Conservation (phyloP, 2,797 vertebrate genomes). For the Nannoperca australis region DNA sequence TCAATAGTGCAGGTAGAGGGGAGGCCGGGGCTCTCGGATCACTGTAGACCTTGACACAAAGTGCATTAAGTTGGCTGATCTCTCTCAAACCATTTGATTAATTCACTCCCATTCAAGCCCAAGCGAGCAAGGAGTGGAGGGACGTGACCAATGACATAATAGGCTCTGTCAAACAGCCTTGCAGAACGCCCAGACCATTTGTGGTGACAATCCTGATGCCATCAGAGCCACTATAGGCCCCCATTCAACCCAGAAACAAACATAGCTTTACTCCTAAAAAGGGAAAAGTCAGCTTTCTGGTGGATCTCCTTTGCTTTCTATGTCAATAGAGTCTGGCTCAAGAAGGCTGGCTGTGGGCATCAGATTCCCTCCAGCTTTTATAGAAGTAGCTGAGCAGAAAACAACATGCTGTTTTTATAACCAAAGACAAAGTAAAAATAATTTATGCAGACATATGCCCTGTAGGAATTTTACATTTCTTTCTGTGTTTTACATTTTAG, state of each 20-base stretch:
- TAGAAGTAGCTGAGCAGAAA: slow-evolving; percentile 18
- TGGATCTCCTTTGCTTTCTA: slow-evolving; percentile 54
- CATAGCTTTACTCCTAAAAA: slow-evolving; percentile 69
- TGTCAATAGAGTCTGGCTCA: slow-evolving; percentile 51
- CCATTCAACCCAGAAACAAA: slow-evolving; percentile 79
- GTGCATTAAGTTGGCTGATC: slow-evolving; percentile 77
- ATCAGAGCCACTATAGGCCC: slow-evolving; percentile 78
- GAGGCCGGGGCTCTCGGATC: slow-evolving; percentile 52
- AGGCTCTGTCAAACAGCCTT: slow-evolving; percentile 78
- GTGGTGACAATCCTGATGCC: slow-evolving; percentile 84
- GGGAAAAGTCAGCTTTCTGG: slow-evolving; percentile 71
- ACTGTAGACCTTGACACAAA: slow-evolving; percentile 68
- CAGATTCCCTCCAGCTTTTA: slow-evolving; percentile 15
- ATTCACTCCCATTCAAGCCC: slow-evolving; percentile 79
- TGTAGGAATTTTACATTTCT: background rate
- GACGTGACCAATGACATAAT: slow-evolving; percentile 83
- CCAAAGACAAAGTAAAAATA: background rate
- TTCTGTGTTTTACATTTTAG: background rate
- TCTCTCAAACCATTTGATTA: slow-evolving; percentile 79
- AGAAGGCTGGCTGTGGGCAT: slow-evolving; percentile 30
- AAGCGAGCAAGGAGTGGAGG: slow-evolving; percentile 74
- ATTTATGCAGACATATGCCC: background rate
- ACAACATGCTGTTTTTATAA: slow-evolving; percentile 15
- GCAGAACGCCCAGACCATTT: slow-evolving; percentile 86
- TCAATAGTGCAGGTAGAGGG: slow-evolving; percentile 51